A percentile compares a stretch with the other conserved stretches of the same genome.
phyloP scores from a whole-genome alignment of 1,140 invertebrate species.

The Drosophila ananassae region DNA sequence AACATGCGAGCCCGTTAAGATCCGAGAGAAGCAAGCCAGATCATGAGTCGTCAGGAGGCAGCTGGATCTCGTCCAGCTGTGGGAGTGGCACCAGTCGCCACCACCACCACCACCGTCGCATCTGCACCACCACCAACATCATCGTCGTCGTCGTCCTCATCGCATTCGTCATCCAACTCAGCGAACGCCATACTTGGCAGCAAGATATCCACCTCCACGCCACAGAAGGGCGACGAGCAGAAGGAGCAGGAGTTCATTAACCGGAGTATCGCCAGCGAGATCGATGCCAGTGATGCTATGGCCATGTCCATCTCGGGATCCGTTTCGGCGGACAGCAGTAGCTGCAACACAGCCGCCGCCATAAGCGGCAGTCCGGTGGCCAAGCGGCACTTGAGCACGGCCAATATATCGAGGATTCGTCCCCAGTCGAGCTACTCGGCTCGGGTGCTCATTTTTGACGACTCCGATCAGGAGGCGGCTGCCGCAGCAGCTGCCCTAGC shows the following conservation, averaged over 20 bases:
- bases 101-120: neutral
- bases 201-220: constrained; percentile 78
- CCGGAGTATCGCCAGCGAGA: constrained; percentile 66
- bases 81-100: constrained; percentile 2
- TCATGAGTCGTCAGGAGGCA: constrained; percentile 68
- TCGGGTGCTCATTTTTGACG: constrained; percentile 77
- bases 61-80: constrained; percentile 18
- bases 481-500: constrained; percentile 34
- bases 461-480: constrained; percentile 75
- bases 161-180: constrained; percentile 15
- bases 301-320: constrained; percentile 54
- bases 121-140: constrained; percentile 20
- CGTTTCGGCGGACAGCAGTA: constrained; percentile 54
- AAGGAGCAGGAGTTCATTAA: constrained; percentile 56
- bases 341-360: constrained; percentile 34
- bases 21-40: constrained; percentile 21
- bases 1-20: constrained; percentile 55
- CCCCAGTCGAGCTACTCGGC: constrained; percentile 82
- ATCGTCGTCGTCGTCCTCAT: constrained; percentile 16
- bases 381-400: constrained; percentile 69
- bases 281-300: constrained; percentile 44
- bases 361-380: constrained; percentile 67
- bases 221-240: constrained; percentile 61
- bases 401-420: constrained; percentile 69
- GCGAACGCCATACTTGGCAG: constrained; percentile 27